Evolutionary conservation across 2,113 vertebrate genomes (phyloP), one percentile per base, ranked within the genome.

Genomic region (Tapirus terrestris): DNA sequence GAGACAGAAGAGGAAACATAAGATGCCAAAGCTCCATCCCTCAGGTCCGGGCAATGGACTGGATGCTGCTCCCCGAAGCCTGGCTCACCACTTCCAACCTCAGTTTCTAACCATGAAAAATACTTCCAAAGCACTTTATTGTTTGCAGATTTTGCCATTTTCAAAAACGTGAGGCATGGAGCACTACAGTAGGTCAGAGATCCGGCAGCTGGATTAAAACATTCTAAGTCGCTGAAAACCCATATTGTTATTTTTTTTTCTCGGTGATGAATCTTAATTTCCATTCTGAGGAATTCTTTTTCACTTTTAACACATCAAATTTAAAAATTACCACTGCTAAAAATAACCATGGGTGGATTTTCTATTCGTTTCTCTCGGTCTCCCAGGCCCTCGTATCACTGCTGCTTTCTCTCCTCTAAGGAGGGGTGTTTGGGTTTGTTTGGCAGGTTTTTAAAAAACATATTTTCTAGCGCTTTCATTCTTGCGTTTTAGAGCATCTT

Each of bases 291-390:
- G 58, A 65, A 73, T 80, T 97, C 45, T 73, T 75, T 94, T 88
- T 95, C 65, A 80, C 60, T 85, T 80, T 96, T 85, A 87, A 84
- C 36, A 72, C 93, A 90, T 67, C 83, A 92, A 83, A 75, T n/a
- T 85, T 58, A 16, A 70, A 96, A 97, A 91, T 79, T 56, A 75
- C 72, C 87, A 70, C 39, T 83, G 48, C 87, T 77, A 89, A 89
- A 92, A 93, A 92, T 96, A 96, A 23, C 20, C 36, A 12, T 20
- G 33, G 53, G 36, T 70, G 51, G n/a, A 65, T 89, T 92, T 94
- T 45, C 73, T 27, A 31, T 75, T 72, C 27, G 13, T 87, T 87
- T 33, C 39, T 8, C 77, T 90, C 17, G 31, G 14, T 67, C 92
- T 89, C 76, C 91, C 13, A 33, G 79, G 72, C 14, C 63, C 5